Evolutionary conservation across 2,888 invertebrate species (phyloP).

Genomic region (Drosophila antonietae): DNA sequence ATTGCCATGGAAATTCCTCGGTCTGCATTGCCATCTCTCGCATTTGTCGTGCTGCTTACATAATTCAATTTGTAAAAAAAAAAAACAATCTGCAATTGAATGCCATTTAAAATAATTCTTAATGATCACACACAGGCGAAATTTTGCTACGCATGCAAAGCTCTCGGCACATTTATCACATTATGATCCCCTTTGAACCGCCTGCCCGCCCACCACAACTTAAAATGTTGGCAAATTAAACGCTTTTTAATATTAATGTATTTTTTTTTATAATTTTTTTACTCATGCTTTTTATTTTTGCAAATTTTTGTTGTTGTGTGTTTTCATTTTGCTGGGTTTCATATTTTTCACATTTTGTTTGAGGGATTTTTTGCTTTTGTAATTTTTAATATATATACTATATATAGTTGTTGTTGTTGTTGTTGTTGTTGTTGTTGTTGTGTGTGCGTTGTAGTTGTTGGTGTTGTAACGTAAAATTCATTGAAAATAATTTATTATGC

Average conservation of each 20-base stretch:
- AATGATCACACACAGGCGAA: slow-evolving; percentile 60
- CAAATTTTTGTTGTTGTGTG: slow-evolving; percentile 52
- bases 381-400: slow-evolving; percentile 43
- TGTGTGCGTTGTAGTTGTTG: slow-evolving; percentile 22
- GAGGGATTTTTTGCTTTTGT: slow-evolving; percentile 57
- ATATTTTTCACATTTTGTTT: slow-evolving; percentile 60
- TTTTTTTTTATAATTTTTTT: slow-evolving; percentile 60
- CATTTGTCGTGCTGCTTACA: slow-evolving; percentile 52
- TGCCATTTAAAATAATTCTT: slow-evolving; percentile 68
- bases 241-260: slow-evolving; percentile 77
- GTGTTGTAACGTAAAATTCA: slow-evolving; percentile 59
- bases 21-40: slow-evolving; percentile 7
- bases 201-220: slow-evolving; percentile 25
- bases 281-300: slow-evolving; percentile 61
- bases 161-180: slow-evolving; percentile 55
- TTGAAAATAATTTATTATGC: slow-evolving; percentile 77
- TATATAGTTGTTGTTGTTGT: slow-evolving; percentile 26
- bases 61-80: slow-evolving; percentile 65
- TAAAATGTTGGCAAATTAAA: slow-evolving; percentile 72
- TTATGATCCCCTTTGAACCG: slow-evolving; percentile 15
- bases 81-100: slow-evolving; percentile 61
- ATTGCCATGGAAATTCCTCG: slow-evolving; percentile 62
- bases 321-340: slow-evolving; percentile 53
- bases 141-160: slow-evolving; percentile 51
- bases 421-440: slow-evolving; percentile 21